These are phyloP conservation scores for Oreotrochilus melanogaster DNA, from an alignment of 2,113 vertebrate genomes.

Conservation along the genomic window DNA sequence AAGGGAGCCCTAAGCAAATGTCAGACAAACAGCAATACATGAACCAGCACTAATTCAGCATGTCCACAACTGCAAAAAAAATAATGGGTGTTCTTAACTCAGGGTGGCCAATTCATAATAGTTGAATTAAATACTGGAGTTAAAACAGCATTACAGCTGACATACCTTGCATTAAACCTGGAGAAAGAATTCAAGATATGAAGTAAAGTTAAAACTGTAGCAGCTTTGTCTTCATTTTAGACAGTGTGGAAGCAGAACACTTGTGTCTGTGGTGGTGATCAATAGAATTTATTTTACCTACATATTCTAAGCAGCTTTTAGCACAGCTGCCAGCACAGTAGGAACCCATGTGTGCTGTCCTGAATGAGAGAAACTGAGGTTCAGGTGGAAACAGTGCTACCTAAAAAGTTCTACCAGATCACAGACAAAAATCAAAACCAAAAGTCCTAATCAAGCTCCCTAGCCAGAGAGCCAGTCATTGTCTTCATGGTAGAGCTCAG, in stretches of 20 bases:
- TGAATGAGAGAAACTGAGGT: background rate
- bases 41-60: background rate
- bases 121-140: background rate
- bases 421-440: background rate
- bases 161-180: background rate
- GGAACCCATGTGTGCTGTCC: accelerated
- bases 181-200: background rate
- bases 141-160: background rate
- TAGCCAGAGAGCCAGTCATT: background rate
- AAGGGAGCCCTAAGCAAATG: background rate
- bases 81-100: background rate
- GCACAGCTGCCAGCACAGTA: background rate
- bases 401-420: background rate
- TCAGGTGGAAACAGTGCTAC: background rate
- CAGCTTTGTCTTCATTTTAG: background rate
- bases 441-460: background rate
- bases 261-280: background rate
- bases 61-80: background rate
- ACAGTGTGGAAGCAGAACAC: background rate
- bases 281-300: background rate
- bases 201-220: background rate
- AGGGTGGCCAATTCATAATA: background rate
- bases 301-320: background rate
- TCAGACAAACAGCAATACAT: background rate
- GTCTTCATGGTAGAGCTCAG: background rate